Conservation (phyloP, 2,888 invertebrate species). For the Eupithecia abbreviata region DNA sequence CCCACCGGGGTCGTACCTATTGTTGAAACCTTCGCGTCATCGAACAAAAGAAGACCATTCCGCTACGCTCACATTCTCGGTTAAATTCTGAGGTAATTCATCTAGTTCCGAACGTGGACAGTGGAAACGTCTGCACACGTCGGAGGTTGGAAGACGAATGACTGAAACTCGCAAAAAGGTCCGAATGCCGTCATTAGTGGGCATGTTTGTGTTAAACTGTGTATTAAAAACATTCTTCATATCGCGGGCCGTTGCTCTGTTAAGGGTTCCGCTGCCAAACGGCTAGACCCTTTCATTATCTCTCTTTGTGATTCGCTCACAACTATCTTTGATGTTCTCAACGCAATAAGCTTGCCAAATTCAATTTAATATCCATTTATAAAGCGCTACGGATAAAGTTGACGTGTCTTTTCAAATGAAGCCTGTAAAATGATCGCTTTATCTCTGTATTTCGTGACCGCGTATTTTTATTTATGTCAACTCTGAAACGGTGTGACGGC, state of each 20-base stretch:
- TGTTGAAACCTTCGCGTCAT: conserved; percentile 20
- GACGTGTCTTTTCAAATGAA: conserved; percentile 54
- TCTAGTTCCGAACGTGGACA: conserved; percentile 58
- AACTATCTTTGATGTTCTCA: conserved; percentile 71
- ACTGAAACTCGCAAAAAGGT: conserved; percentile 75
- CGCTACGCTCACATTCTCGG: conserved; percentile 16
- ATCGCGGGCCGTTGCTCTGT: conserved; percentile 69
- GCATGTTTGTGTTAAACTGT: conserved; percentile 60
- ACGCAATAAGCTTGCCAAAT: conserved; percentile 61
- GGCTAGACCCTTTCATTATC: conserved; percentile 67
- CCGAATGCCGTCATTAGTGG: conserved; percentile 72
- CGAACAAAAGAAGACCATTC: conserved; percentile 23
- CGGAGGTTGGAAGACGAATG: conserved; percentile 76
- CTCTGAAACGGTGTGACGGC: conserved; percentile 45
- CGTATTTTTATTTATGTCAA: conserved; percentile 45
- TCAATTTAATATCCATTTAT: conserved; percentile 65
- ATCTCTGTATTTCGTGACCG: conserved; percentile 48
- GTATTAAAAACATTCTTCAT: conserved; percentile 68
- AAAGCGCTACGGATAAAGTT: conserved; percentile 55
- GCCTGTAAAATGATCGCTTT: conserved; percentile 49
- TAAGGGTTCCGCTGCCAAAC: conserved; percentile 65
- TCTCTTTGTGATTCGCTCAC: conserved; percentile 60
- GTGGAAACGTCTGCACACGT: conserved; percentile 67
- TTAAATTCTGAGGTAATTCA: conserved; percentile 43
- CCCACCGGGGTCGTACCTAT: conserved; percentile 4